Evolutionary conservation across 1,140 invertebrate genomes (phyloP), one percentile per base, ranked within the genome.

Genomic region (Popillia japonica): DNA sequence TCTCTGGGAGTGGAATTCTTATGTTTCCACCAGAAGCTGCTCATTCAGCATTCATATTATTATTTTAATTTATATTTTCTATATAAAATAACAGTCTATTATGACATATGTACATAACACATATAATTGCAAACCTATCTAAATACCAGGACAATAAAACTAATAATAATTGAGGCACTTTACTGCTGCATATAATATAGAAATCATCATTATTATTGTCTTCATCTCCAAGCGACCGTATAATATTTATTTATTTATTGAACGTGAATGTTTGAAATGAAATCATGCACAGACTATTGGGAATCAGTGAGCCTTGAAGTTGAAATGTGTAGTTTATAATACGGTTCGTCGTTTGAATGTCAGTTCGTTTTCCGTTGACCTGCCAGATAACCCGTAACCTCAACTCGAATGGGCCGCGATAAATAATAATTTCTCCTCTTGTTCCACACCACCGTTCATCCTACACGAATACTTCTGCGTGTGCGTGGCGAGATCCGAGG

Each of bases 241-340:
- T 17, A n/a, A n/a, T 55, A 55, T 55, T 55, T 55, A 55, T 55
- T 55, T 55, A 55, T 55, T 55, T 55, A 55, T 55, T 55, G 14
- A n/a, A n/a, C 48, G 48, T 55, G 17, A 72, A 72, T 72, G 64
- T 72, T 72, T 72, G 64, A 78, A 76, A 76, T 79, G 74, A 75
- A 74, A 68, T 79, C 74, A 72, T 79, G 75, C 78, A 79, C 64
- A 79, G 78, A 76, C 78, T 79, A 79, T 79, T 79, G 78, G 75
- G 78, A 79, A 72, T 74, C 74, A 79, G 78, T 79, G 78, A 79
- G 78, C 75, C 78, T 79, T 79, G 76, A 79, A 79, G 78, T 76
- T 76, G 74, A 72, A 72, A 72, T 34, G 23, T 72, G 22, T 40
- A 55, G 11, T 34, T n/a, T n/a, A 34, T 34, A 34, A 34, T 34